Evolutionary conservation across 2,797 vertebrate genomes (phyloP), one percentile per base, ranked within the genome.

Genomic region (Sebastes goodei): DNA sequence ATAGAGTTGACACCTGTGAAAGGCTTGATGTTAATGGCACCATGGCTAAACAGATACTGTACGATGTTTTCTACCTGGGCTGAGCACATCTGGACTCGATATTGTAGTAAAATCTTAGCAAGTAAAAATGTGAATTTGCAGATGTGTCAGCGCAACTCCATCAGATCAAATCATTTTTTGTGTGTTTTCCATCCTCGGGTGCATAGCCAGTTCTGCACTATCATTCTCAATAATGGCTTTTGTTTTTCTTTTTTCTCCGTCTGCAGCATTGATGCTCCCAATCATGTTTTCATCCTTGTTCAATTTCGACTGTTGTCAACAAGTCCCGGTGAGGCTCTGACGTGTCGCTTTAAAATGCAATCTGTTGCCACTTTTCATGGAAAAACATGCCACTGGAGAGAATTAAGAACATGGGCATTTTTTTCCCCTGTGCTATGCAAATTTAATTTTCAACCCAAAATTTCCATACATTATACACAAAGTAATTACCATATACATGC

Each of bases 221-320:
- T 85, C 74, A 35, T 69, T 65, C 61, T 85, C 61, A 73, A 61
- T 89, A 72, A 82, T 86, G 29, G 20, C 4, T 61, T 89, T 76
- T 78, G 67, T 81, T 82, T 83, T 62, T 10, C 29, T 32, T 30
- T 29, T 56, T 46, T 46, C 0, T 78, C 63, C 21, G 20, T 91
- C 70, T 83, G 76, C 78, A 72, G 72, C 79, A 30, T 63, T 82
- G 89, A 90, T 78, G 74, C 64, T 27, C 86, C 76, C 87, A 93
- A 83, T 91, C 84, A 89, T 89, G 89, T 90, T 91, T 89, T 89
- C 67, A 64, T 83, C 81, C 86, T 82, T 88, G 86, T 93, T 93
- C 83, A 88, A 88, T 91, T 90, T 90, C 33, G 9, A 74, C 80
- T 86, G 82, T 74, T 89, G 82, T 88, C 91, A 89, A 49, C 46